phyloP scores from a whole-genome alignment of 2,797 vertebrate genomes.

The Psittacula derbiana region DNA sequence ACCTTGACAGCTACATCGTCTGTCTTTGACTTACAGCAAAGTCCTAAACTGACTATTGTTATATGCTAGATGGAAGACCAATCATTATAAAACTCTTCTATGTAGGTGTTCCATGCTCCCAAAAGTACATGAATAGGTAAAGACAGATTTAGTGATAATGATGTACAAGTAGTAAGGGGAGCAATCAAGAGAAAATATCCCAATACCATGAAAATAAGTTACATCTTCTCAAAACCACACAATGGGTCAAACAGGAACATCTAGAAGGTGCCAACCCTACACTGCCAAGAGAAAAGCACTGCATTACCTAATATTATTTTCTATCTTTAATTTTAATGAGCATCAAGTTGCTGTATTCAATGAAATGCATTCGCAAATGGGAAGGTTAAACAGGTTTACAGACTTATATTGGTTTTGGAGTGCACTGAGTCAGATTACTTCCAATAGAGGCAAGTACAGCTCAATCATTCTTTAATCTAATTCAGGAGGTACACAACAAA shows the following conservation, averaged over 20 bases:
- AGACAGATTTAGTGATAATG: accelerated
- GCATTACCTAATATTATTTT: not conserved
- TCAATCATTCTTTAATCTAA: not conserved
- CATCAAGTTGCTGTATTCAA: not conserved
- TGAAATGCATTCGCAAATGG: not conserved
- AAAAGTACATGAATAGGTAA: not conserved
- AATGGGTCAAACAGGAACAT: not conserved
- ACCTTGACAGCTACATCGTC: not conserved
- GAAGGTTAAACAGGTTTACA: constrained; percentile 16
- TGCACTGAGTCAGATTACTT: not conserved
- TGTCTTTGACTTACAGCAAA: not conserved
- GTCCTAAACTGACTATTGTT: not conserved
- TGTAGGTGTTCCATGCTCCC: not conserved
- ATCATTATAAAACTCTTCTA: not conserved
- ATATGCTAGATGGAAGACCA: not conserved
- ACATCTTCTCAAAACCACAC: not conserved
- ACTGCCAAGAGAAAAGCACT: not conserved
- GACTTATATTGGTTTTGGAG: constrained; percentile 31
- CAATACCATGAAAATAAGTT: not conserved
- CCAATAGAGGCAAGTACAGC: not conserved
- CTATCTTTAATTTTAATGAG: constrained; percentile 44
- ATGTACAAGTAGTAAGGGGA: accelerated
- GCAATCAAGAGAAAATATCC: not conserved
- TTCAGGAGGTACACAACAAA: not conserved
- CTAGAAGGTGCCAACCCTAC: not conserved